Evolutionary conservation across 2,888 invertebrate species (phyloP).

Genomic region (Drosophila paramelanica): DNA sequence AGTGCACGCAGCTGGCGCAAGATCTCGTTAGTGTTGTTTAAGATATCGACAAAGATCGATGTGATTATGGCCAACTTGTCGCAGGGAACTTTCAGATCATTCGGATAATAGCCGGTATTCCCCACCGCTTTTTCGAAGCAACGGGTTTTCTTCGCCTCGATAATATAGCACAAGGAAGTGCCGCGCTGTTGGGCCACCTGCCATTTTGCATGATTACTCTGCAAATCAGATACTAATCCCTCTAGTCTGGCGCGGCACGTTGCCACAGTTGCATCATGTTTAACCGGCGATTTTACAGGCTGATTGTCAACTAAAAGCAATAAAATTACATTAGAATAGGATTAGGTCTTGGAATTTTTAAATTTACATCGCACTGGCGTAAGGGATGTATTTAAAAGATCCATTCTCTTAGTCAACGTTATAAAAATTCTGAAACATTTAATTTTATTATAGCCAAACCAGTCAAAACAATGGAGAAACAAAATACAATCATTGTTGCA

Average conservation of each 20-base stretch:
- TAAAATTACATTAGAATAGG: neutral
- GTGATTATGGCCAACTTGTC: constrained; percentile 80
- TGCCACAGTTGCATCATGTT: constrained; percentile 61
- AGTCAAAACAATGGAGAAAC: neutral
- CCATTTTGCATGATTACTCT: constrained; percentile 82
- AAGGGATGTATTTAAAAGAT: constrained; percentile 42
- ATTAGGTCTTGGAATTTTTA: fast-evolving
- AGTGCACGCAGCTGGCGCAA: constrained; percentile 76
- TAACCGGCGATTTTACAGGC: constrained; percentile 41
- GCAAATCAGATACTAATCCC: constrained; percentile 61
- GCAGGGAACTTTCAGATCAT: constrained; percentile 69
- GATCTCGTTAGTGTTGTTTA: constrained; percentile 63
- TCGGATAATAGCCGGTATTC: constrained; percentile 60
- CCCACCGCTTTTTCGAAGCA: constrained; percentile 57
- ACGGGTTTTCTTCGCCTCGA: constrained; percentile 81
- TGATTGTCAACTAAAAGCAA: constrained; percentile 70
- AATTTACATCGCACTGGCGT: constrained; percentile 80
- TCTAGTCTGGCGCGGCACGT: constrained; percentile 72
- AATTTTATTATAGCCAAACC: neutral
- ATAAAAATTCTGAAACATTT: neutral
- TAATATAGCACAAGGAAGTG: constrained; percentile 75
- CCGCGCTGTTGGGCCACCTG: constrained; percentile 82
- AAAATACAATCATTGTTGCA: constrained; percentile 13
- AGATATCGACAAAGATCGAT: constrained; percentile 79
- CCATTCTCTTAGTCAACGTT: constrained; percentile 8